phyloP scores from a whole-genome alignment of 2,888 invertebrate species.

The Synanthedon myopaeformis region DNA sequence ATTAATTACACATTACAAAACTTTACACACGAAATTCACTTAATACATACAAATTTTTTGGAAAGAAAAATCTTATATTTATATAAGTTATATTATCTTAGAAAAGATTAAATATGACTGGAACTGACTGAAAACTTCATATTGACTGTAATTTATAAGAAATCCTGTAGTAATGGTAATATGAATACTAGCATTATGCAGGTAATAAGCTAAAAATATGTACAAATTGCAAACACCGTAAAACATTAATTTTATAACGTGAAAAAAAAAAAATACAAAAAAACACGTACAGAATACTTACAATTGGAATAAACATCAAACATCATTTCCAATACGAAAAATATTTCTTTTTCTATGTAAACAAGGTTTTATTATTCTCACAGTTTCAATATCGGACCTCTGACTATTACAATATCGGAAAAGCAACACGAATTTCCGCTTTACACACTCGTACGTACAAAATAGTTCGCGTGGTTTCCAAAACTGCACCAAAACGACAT shows the following conservation, averaged over 20 bases:
- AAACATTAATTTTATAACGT: background rate
- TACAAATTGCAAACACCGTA: background rate
- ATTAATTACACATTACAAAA: slow-evolving; percentile 7
- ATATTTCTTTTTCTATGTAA: too few relatives aligned
- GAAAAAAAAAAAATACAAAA: background rate
- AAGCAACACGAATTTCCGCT: too few relatives aligned
- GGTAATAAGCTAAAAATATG: background rate
- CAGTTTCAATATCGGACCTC: too few relatives aligned
- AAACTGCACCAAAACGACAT: slow-evolving; percentile 13
- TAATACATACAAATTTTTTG: background rate
- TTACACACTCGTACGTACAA: background rate
- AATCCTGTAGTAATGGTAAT: too few relatives aligned
- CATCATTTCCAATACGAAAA: background rate
- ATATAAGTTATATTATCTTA: background rate
- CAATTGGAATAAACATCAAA: background rate
- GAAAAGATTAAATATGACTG: too few relatives aligned
- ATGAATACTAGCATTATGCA: too few relatives aligned
- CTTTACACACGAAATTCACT: slow-evolving; percentile 1
- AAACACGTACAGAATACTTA: background rate
- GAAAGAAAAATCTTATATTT: background rate
- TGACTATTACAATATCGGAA: too few relatives aligned
- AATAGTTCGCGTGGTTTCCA: background rate
- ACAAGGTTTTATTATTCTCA: too few relatives aligned
- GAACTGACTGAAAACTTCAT: too few relatives aligned
- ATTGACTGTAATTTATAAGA: too few relatives aligned